A percentile compares a stretch with the other conserved stretches of the same genome.
Evolutionary conservation across 2,797 vertebrate species (phyloP).

Genomic region (Typhlichthys subterraneus): DNA sequence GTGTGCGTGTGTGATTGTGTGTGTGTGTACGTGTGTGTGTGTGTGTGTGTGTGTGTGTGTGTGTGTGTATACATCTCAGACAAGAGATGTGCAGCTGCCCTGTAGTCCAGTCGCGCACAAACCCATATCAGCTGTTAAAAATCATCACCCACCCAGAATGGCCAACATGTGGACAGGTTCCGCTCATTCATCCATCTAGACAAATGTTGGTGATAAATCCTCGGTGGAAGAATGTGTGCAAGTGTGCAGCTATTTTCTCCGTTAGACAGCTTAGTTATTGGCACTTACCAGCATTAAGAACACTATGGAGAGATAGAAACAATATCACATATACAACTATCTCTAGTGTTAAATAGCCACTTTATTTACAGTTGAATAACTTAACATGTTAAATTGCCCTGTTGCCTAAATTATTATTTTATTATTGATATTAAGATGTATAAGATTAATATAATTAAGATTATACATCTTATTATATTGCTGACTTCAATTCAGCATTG

Average conservation of each 20-base stretch:
- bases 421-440: too few relatives aligned
- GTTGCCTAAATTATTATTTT: neutral
- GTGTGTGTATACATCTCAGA: slow-evolving; percentile 43
- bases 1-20: slow-evolving; percentile 4
- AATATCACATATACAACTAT: slow-evolving; percentile 1
- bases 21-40: neutral
- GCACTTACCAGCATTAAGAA: slow-evolving; percentile 13
- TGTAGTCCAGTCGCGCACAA: slow-evolving; percentile 70
- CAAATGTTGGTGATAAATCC: slow-evolving; percentile 79
- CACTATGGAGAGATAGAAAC: neutral
- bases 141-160: slow-evolving; percentile 62
- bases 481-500: too few relatives aligned
- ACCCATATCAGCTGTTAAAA: slow-evolving; percentile 74
- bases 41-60: slow-evolving; percentile 14
- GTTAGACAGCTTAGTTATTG: slow-evolving; percentile 59
- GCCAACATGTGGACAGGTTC: slow-evolving; percentile 73
- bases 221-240: slow-evolving; percentile 68
- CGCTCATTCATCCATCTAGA: slow-evolving; percentile 65
- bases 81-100: slow-evolving; percentile 74
- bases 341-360: neutral
- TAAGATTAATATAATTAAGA: too few relatives aligned
- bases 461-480: too few relatives aligned
- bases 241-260: slow-evolving; percentile 67
- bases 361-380: neutral
- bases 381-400: neutral